Conservation (phyloP, 2,113 vertebrate species). For the Coregonus clupeaformis region DNA sequence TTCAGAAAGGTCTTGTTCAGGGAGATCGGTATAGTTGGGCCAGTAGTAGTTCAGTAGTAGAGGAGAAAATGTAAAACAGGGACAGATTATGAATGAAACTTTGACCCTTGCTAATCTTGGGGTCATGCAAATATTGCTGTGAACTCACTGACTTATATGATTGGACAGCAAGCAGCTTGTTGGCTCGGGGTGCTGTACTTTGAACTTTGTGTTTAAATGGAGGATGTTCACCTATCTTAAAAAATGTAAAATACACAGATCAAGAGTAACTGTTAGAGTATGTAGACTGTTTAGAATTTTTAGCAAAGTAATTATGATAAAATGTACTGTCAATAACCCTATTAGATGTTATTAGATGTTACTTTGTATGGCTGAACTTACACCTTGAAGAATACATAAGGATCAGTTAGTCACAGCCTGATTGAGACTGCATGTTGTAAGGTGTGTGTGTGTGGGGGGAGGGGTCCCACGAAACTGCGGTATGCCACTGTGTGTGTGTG, state of each 20-base stretch:
- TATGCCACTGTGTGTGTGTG: no score
- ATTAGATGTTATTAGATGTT: slow-evolving; percentile 1
- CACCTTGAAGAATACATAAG: background rate
- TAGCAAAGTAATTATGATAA: background rate
- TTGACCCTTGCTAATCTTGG: slow-evolving; percentile 62
- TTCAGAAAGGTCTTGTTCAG: background rate
- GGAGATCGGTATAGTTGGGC: background rate
- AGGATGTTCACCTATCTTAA: slow-evolving; percentile 33
- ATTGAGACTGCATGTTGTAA: background rate
- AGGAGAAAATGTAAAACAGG: slow-evolving; percentile 41
- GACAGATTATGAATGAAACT: slow-evolving; percentile 54
- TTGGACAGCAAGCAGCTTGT: slow-evolving; percentile 51
- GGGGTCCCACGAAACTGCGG: no score
- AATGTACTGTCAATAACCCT: background rate
- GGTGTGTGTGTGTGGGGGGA: no score
- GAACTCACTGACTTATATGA: slow-evolving; percentile 44
- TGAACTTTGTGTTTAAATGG: slow-evolving; percentile 46
- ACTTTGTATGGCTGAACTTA: background rate
- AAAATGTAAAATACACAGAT: background rate
- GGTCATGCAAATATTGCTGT: slow-evolving; percentile 65
- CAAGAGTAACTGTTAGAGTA: background rate
- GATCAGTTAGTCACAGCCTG: background rate
- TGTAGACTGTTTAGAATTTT: background rate
- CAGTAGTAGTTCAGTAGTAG: background rate
- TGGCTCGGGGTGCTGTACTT: slow-evolving; percentile 41